phyloP scores from a whole-genome alignment of 2,888 invertebrate species.

The Tipula unca region DNA sequence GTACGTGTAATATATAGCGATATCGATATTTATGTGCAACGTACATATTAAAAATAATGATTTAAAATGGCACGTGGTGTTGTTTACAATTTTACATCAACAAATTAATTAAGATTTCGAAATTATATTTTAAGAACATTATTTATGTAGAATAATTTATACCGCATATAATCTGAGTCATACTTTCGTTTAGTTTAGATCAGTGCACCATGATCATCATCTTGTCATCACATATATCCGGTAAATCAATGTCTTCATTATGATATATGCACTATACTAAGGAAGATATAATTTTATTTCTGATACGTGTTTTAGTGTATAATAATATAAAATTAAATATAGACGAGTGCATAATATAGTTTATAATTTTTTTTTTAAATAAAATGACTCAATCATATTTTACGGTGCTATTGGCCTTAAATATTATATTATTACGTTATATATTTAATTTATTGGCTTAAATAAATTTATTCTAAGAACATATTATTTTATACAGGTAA shows the following conservation, averaged over 20 bases:
- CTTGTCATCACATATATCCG: constrained; percentile 2
- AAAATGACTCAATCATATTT: background rate
- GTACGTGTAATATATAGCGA: background rate
- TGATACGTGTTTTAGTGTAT: background rate
- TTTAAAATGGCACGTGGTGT: constrained; percentile 8
- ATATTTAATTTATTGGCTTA: too few relatives aligned
- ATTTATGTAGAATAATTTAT: too few relatives aligned
- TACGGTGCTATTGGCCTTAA: background rate
- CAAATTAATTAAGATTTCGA: background rate
- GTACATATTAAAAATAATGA: background rate
- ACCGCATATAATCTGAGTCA: constrained; percentile 1
- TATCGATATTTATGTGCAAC: background rate
- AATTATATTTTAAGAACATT: constrained; percentile 1
- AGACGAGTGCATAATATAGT: background rate
- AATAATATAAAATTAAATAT: too few relatives aligned
- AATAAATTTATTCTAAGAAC: too few relatives aligned
- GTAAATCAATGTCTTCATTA: background rate
- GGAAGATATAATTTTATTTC: background rate
- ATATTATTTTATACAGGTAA: too few relatives aligned
- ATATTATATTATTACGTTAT: background rate
- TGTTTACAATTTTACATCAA: background rate
- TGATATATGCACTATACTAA: background rate
- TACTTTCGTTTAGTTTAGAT: background rate
- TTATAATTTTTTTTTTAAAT: background rate
- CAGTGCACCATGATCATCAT: background rate